Evolutionary conservation across 1,140 invertebrate species (phyloP).

Genomic region (Phocides pigmalion): DNA sequence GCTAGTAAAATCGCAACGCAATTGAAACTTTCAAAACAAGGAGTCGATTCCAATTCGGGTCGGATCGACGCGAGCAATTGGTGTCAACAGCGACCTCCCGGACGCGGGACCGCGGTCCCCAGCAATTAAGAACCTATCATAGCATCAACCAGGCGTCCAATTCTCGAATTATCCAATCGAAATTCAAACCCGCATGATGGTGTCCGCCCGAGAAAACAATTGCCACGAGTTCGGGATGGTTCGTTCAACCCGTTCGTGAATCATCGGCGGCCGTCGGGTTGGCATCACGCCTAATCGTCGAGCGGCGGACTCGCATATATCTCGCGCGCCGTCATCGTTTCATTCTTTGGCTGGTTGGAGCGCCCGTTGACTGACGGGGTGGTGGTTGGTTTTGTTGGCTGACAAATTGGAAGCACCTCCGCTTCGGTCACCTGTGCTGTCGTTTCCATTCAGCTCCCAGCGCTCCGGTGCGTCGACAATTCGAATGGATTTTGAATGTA

Average conservation of each 20-base stretch:
- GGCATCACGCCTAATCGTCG: slow-evolving; percentile 77
- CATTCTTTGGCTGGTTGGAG: slow-evolving; percentile 72
- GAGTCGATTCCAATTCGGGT: slow-evolving; percentile 3
- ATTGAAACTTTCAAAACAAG: background rate
- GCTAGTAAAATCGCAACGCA: background rate
- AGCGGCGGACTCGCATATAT: slow-evolving; percentile 64
- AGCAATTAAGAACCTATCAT: slow-evolving; percentile 33
- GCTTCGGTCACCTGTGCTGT: slow-evolving; percentile 51
- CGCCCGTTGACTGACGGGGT: slow-evolving; percentile 69
- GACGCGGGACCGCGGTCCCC: slow-evolving; percentile 21
- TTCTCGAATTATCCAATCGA: slow-evolving; percentile 58
- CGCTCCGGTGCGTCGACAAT: slow-evolving; percentile 27
- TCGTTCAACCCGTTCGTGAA: slow-evolving; percentile 73
- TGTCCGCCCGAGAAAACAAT: slow-evolving; percentile 56
- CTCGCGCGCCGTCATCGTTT: slow-evolving; percentile 69
- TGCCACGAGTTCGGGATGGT: slow-evolving; percentile 61
- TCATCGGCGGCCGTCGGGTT: slow-evolving; percentile 58
- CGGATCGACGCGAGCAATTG: slow-evolving; percentile 21
- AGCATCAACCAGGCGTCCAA: slow-evolving; percentile 31
- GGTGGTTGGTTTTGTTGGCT: slow-evolving; percentile 52
- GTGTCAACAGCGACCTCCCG: slow-evolving; percentile 27
- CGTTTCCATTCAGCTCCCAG: slow-evolving; percentile 45
- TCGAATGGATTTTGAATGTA: slow-evolving; percentile 33
- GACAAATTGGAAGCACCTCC: slow-evolving; percentile 74
- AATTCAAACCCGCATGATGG: slow-evolving; percentile 66